Base-by-base conservation (phyloP, 37 sponge, comb jelly and placozoan genomes). In the Ephydatia muelleri region DNA sequence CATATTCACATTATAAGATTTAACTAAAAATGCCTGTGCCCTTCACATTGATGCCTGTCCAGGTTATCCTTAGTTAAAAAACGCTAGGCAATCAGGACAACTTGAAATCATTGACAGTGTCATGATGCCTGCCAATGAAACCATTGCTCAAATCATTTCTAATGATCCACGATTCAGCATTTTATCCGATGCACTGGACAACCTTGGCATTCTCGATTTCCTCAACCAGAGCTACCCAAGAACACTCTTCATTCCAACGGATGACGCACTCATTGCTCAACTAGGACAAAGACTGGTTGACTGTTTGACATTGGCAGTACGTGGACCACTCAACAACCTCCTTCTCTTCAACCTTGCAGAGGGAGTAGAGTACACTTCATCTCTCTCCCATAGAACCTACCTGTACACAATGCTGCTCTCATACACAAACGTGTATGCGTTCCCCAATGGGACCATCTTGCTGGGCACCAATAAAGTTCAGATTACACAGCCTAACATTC, bases 271-370 rank as follows among this genome's bases (percentile, higher is more conserved):
- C 72, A 72, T 1, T 35, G 37, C 37, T 32, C 71, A 39, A 9
- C 39, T 80, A 2, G 82, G 82, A 25, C 35, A 38, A 66, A 82
- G 67, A 0, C 82, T 87, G 16, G 66, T 80, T 21, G 66, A 29
- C 68, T 87, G 87, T n/a, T 32, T 87, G 38, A 68, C 66, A 32
- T 30, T 6, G 22, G 80, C 78, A 74, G 81, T 80, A 75, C 68
- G 80, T 23, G 23, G 38, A 5, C 85, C 81, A 5, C 57, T 90
- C 65, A 67, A 81, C 31, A 65, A 90, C 26, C 48, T 90, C 22
- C 31, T 85, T 3, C 72, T 74, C 28, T 85, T 65, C 72, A 85
- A 90, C 72, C 80, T 90, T 16, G 57, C 77, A 27, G 25, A 35
- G 28, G 72, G 72, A 23, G 78, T 85, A 1, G 82, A 90, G 23